Base-by-base conservation (phyloP, 2,888 invertebrate species). In the Rosalia funebris region DNA sequence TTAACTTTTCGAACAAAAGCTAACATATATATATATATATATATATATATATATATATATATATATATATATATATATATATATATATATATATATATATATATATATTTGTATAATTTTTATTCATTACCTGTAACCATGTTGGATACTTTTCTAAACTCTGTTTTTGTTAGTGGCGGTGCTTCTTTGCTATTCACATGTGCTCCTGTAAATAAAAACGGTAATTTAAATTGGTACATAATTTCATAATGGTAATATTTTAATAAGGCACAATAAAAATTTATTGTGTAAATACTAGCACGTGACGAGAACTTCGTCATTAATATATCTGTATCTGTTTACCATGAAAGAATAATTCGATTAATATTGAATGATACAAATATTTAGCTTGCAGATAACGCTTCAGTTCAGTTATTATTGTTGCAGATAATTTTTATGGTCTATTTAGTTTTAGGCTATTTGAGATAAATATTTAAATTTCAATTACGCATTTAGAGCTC, bases 351-450 rank as follows among this genome's bases (percentile, higher is more conserved):
- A 25, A 25, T 50, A 15, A 50, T 50, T 37, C 20, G 25, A 50
- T 50, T 50, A 50, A 37, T 37, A 37, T 36, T 39, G 39, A 25
- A 39, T 31, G 25, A 39, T 12, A 25, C 16, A 39, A 50, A 50
- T 50, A 50, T 50, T 50, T 50, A 50, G 15, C 9, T 50, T 39
- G 12, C 10, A 50, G 50, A 50, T 50, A 50, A 50, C 12, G 14
- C 15, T 25, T 39, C 16, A 39, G 39, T 50, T n/a, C n/a, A n/a
- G n/a, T n/a, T n/a, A n/a, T n/a, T 47, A 34, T 39, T 39, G 12
- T 5, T 19, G 5, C 4, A 36, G 36, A 36, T 36, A 48, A 39
- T 25, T 41, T 50, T 50, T 50, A 50, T 41, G 39, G 25, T 12
- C 15, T 36, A 36, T 14, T 36, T 37, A 15, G 20, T 48, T 48